Conservation (phyloP, 2,888 invertebrate genomes). For the Drosophila kanekoi region DNA sequence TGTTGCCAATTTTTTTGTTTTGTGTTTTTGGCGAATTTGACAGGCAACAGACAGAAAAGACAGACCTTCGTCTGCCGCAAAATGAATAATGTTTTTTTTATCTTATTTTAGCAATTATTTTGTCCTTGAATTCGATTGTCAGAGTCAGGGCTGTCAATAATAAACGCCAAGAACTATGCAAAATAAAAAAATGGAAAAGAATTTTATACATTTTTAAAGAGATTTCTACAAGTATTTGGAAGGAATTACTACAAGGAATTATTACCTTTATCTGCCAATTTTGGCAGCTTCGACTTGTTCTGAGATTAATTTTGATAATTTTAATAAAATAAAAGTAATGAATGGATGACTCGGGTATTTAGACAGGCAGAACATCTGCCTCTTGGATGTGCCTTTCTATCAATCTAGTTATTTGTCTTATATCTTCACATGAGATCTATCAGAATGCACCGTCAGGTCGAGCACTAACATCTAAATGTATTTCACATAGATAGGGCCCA, state of each 20-base stretch:
- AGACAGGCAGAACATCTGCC: too few species aligned
- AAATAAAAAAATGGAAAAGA: slow-evolving; percentile 1
- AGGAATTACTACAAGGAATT: too few species aligned
- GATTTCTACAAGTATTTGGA: neutral
- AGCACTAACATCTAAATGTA: slow-evolving; percentile 5
- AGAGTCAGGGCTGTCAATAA: slow-evolving; percentile 73
- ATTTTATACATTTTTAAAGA: slow-evolving; percentile 1
- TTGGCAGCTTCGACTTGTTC: neutral
- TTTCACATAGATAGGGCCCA: slow-evolving; percentile 34
- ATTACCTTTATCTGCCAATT: neutral
- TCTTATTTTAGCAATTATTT: slow-evolving; percentile 56
- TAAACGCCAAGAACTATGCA: slow-evolving; percentile 41
- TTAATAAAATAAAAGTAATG: neutral
- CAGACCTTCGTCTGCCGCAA: slow-evolving; percentile 51
- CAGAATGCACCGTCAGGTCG: too few species aligned
- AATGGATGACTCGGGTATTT: too few species aligned
- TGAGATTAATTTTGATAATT: too few species aligned
- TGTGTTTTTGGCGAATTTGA: slow-evolving; percentile 42
- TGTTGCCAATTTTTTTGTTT: slow-evolving; percentile 54
- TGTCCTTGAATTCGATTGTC: slow-evolving; percentile 76
- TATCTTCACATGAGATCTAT: too few species aligned
- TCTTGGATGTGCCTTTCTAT: too few species aligned
- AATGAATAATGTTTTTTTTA: slow-evolving; percentile 53
- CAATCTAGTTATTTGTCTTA: too few species aligned
- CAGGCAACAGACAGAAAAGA: slow-evolving; percentile 49